Base-by-base conservation (phyloP, 2,888 invertebrate species). In the Synergus japonicus region DNA sequence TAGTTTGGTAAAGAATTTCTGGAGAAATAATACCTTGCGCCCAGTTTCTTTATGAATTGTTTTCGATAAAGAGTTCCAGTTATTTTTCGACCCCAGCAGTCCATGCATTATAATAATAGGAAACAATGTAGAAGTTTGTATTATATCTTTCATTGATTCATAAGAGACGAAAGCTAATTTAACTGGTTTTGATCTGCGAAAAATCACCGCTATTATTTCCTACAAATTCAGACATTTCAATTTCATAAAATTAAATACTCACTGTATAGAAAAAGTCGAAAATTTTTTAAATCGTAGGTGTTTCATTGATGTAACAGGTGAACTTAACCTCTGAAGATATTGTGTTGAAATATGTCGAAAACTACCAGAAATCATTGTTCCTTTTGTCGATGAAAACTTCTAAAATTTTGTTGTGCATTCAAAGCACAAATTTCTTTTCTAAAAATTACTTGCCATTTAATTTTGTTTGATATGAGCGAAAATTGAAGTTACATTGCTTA, bases 51-150 rank as follows among this genome's bases (percentile, higher is more conserved):
- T 94, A 81, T 94, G 92, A 77, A 97, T 93, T 0, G 94, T 94
- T 91, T 96, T 97, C 1, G 96, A 95, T 18, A 98, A 92, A 58
- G 95, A 94, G 85, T 96, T 95, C 97, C 98, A 99, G 89, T 98
- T 98, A 80, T 93, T 95, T 90, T 97, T 98, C 0, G 95, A 96
- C 0, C 98, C 97, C 84, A 99, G 94, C 15, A 98, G 92, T 0
- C 97, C 98, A 90, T 98, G 98, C 90, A 97, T 94, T 76, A 98
- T 95, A 5, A 98, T 92, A 76, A 98, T 91, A n/a, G 97, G 97
- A 37, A 82, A 79, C 43, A 87, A 89, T 7, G 69, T 41, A 22
- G 92, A 90, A 73, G 91, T 88, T 54, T 92, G 90, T 2, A 90
- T 84, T 65, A 93, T 93, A 85, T 92, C 93, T 69, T 89, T 88